These are phyloP conservation scores for Megastigmus dorsalis DNA, from an alignment of 2,888 invertebrate species.

Conservation along the genomic window DNA sequence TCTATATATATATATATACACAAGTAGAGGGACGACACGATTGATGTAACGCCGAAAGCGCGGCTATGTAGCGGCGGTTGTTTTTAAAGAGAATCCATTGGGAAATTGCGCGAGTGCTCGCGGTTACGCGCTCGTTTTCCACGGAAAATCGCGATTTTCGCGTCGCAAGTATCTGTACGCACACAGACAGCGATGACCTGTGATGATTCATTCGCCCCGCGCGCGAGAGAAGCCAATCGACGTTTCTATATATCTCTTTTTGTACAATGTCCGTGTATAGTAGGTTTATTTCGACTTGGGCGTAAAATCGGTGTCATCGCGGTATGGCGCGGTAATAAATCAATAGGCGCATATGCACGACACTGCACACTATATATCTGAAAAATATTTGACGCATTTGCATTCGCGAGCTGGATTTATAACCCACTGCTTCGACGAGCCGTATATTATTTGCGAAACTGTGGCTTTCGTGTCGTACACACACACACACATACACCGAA, in stretches of 20 bases:
- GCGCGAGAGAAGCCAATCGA: constrained; percentile 3
- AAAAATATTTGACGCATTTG: constrained; percentile 13
- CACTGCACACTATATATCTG: no score
- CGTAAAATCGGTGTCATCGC: neutral
- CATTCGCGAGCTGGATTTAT: neutral
- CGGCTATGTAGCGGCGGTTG: neutral
- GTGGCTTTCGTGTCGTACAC: no score
- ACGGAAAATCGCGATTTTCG: constrained; percentile 21
- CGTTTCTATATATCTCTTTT: constrained; percentile 16
- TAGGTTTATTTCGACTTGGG: neutral
- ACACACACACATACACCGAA: no score
- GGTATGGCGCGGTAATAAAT: constrained; percentile 1
- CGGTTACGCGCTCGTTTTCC: constrained; percentile 11
- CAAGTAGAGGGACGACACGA: constrained; percentile 10
- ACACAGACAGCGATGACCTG: no score
- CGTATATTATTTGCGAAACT: no score
- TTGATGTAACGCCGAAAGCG: constrained; percentile 29
- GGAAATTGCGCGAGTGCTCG: constrained; percentile 24
- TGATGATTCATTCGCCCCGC: no score
- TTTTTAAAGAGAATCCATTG: constrained; percentile 32
- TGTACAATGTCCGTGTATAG: neutral
- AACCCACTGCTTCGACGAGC: no score
- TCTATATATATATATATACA: neutral
- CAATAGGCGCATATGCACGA: neutral
- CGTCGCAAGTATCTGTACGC: neutral